Evolutionary conservation across 2,888 invertebrate species (phyloP), one percentile per base, ranked within the genome.

Genomic region (Neoitamus cyanurus): DNA sequence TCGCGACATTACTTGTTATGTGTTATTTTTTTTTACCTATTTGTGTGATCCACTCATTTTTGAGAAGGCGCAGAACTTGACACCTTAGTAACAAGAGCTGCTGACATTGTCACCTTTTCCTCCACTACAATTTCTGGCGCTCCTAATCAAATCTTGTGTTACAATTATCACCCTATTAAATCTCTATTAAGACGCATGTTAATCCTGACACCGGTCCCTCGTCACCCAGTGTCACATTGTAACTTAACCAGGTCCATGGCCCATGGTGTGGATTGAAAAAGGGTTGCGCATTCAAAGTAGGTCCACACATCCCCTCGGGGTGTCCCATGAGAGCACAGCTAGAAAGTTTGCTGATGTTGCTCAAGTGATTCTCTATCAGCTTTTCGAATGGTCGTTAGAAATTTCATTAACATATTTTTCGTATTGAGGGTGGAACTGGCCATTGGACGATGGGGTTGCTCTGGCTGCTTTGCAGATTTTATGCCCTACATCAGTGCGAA

Each of bases 151-250:
- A 83, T 83, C 30, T 42, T 72, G 72, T 72, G 37, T 83, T 83
- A 83, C 72, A 83, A 83, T 83, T 83, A 83, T 83, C 83, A 25
- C 72, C 72, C 83, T 70, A 83, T 83, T 83, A 83, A 83, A 83
- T 83, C 83, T 83, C 83, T 70, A 83, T 83, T 83, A 72, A 83
- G 46, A 72, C 37, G 73, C 34, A 73, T 73, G 78, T 30, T 78
- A 78, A 78, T 78, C 48, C 42, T 78, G 48, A 78, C 48, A 15
- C 15, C 34, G 78, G 77, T 78, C 78, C 78, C 78, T 78, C 30
- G 78, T 78, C 78, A 78, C 7, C 31, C 25, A 7, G 46, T 37
- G 78, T 78, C 48, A 78, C 78, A 78, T 58, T 42, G 42, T 58
- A 78, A 78, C 48, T 78, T 78, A 78, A 78, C 78, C 48, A 78